Percentiles rank a stretch among this genome's conserved stretches.
Evolutionary conservation across 2,113 vertebrate genomes (phyloP).

Genomic region (Oenanthe oenanthe): DNA sequence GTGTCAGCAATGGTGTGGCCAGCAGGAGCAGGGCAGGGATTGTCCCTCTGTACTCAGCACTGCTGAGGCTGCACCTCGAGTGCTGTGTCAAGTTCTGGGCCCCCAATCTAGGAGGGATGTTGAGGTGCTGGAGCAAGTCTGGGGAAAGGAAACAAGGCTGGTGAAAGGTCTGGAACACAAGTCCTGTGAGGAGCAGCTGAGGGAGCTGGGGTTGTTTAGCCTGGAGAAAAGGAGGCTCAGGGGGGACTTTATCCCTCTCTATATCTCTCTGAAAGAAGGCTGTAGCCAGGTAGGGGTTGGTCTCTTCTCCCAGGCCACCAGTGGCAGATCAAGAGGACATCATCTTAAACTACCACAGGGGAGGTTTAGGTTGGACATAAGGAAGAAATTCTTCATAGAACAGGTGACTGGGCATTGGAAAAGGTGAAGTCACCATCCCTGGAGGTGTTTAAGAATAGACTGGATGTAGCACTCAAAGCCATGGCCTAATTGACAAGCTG

Average conservation of each 20-base stretch:
- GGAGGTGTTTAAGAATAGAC: neutral
- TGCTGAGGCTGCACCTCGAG: too few relatives aligned
- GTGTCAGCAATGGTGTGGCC: neutral
- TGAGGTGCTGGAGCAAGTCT: fast-evolving
- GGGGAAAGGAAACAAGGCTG: neutral
- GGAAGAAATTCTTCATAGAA: neutral
- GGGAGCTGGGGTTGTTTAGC: neutral
- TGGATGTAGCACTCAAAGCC: too few relatives aligned
- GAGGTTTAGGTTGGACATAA: neutral
- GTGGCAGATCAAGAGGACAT: neutral
- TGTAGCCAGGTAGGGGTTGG: fast-evolving
- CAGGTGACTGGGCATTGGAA: fast-evolving
- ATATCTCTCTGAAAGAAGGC: neutral
- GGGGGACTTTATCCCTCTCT: neutral
- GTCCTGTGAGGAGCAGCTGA: neutral
- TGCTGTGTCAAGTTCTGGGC: neutral
- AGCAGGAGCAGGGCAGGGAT: neutral
- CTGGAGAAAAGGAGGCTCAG: neutral
- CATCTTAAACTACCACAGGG: fast-evolving
- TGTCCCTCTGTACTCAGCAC: neutral
- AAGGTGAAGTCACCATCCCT: neutral
- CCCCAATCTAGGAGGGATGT: fast-evolving
- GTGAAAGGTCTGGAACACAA: neutral
- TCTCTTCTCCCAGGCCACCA: neutral
- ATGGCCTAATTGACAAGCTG: neutral